Base-by-base conservation (phyloP, 2,888 invertebrate species). In the Brenthis daphne region DNA sequence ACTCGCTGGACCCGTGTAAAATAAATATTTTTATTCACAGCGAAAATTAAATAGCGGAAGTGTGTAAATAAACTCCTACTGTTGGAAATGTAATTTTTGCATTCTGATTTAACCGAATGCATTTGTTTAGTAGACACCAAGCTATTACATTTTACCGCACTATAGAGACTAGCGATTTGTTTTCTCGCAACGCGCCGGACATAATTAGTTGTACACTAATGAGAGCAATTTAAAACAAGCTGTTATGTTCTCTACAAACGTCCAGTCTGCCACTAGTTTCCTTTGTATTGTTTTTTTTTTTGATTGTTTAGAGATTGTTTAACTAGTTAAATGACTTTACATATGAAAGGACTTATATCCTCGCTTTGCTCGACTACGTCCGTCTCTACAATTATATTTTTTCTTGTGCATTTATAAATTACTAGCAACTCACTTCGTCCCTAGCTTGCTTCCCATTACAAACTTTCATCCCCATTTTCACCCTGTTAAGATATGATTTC, bases 131-230 rank as follows among this genome's bases (percentile, higher is more conserved):
- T 37, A 64, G 64, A 67, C 71, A 64, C 63, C 29, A 56, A 20
- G 55, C 69, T 69, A 69, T 72, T 67, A 72, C 70, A 67, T 64
- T 70, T 68, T 70, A 70, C 72, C 65, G 70, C 67, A 56, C 69
- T 63, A 55, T 66, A 66, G 71, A 73, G 73, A 67, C 57, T 67
- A 64, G 50, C 72, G 67, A 72, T 72, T 70, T 69, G 67, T 70
- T 70, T 67, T 67, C 70, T 65, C 55, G 65, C 67, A 67, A 60
- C 72, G 58, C 70, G 71, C 53, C 65, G 68, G 67, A 73, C 73
- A 65, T 69, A 68, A 69, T 73, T 73, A 71, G 73, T 70, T 67
- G 71, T 71, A 58, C 65, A 61, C 65, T 70, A 69, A 71, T 73
- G 70, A 73, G 68, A 60, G 68, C 66, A 68, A 70, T 70, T 70